These are phyloP conservation scores for Prolemur simus DNA, from an alignment of 2,113 vertebrate species.

Conservation along the genomic window DNA sequence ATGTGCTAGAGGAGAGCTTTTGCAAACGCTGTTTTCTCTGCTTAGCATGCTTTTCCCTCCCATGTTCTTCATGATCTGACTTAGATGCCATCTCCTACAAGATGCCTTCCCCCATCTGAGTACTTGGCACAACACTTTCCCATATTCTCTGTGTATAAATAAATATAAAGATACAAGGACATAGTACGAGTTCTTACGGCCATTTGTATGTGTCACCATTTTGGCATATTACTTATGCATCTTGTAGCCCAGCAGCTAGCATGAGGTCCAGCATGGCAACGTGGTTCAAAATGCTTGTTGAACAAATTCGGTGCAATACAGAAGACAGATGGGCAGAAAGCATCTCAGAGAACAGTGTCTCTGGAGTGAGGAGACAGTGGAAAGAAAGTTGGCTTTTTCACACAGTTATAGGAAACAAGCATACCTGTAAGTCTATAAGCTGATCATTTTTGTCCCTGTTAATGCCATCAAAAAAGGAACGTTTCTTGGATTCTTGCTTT, in stretches of 20 bases:
- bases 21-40: neutral
- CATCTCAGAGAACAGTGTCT: neutral
- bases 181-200: neutral
- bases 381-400: neutral
- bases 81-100: neutral
- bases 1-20: neutral
- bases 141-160: neutral
- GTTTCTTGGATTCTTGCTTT: neutral
- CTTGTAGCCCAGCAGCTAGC: neutral
- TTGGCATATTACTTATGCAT: neutral
- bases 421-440: neutral
- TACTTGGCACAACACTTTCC: neutral
- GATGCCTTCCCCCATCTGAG: neutral
- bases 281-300: too few species aligned
- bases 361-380: neutral
- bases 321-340: neutral
- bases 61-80: neutral
- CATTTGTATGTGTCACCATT: neutral
- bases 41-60: neutral
- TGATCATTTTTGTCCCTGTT: neutral
- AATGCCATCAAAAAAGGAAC: neutral
- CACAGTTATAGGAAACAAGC: neutral
- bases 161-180: neutral
- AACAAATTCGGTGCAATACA: neutral
- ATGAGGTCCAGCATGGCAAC: too few species aligned